Evolutionary conservation across 2,888 invertebrate genomes (phyloP).

Genomic region (Tipula vernalis): DNA sequence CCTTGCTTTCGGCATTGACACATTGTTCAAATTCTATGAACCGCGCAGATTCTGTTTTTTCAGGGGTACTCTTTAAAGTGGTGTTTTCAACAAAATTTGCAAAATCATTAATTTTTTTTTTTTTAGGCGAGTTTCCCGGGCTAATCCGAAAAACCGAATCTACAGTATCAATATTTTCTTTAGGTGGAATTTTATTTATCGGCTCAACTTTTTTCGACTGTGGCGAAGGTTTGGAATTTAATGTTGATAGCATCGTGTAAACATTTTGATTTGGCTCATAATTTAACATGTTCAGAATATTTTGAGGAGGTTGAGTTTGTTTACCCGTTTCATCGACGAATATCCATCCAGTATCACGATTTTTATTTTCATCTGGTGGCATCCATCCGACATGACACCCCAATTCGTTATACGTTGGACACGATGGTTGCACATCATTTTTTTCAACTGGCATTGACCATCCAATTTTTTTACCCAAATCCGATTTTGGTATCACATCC

Average conservation of each 20-base stretch:
- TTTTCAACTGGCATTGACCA: not conserved
- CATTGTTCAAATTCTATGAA: not conserved
- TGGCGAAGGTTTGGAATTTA: not conserved
- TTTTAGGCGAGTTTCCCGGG: slow-evolving; percentile 8
- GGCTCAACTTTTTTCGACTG: not conserved
- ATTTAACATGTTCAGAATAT: slow-evolving; percentile 15
- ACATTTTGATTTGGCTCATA: slow-evolving; percentile 10
- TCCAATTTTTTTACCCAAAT: not conserved
- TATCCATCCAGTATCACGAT: not conserved
- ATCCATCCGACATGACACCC: slow-evolving; percentile 15
- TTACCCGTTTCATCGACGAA: slow-evolving; percentile 6
- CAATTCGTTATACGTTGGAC: not conserved
- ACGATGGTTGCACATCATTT: not conserved
- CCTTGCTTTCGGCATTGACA: not conserved
- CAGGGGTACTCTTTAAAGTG: slow-evolving; percentile 29
- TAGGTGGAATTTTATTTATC: slow-evolving; percentile 19
- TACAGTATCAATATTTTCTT: slow-evolving; percentile 30
- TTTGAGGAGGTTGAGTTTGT: not conserved
- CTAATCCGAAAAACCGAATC: slow-evolving; percentile 21
- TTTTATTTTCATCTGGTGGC: slow-evolving; percentile 1
- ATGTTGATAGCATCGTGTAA: not conserved
- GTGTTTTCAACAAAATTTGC: slow-evolving; percentile 30
- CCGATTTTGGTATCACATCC: not conserved
- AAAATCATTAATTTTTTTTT: slow-evolving; percentile 16
- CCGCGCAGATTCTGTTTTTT: slow-evolving; percentile 19